A percentile compares a stretch with the other conserved stretches of the same genome.
These are phyloP conservation scores for Mohoua ochrocephala DNA, from an alignment of 2,113 vertebrate genomes.

Conservation along the genomic window DNA sequence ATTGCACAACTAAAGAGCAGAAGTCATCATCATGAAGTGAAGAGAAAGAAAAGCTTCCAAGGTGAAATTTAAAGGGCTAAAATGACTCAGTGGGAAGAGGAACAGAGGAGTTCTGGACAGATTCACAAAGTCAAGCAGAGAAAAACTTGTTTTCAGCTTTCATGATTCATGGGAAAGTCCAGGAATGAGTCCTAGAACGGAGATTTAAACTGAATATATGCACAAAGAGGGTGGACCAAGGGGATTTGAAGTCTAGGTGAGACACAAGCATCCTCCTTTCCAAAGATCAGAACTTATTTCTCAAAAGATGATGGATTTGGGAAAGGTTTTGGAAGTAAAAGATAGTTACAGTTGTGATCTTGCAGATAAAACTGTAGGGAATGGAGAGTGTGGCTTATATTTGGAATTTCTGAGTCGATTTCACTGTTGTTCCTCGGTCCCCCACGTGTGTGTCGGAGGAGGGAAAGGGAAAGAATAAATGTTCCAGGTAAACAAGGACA, in stretches of 20 bases:
- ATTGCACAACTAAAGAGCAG: not conserved
- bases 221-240: not conserved
- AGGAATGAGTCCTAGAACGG: not conserved
- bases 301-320: not conserved
- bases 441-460: not conserved
- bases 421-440: not conserved
- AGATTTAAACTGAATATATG: not conserved
- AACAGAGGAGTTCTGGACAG: not conserved
- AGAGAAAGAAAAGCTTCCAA: not conserved
- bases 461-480: constrained; percentile 19
- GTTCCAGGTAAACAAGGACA: constrained; percentile 42
- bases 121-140: not conserved
- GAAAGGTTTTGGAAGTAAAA: not conserved
- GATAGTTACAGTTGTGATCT: not conserved
- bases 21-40: not conserved
- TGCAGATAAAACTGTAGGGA: not conserved
- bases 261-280: not conserved
- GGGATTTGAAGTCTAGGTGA: not conserved
- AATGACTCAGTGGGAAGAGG: not conserved
- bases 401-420: not conserved
- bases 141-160: not conserved
- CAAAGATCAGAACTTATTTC: not conserved
- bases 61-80: not conserved
- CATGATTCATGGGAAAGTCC: not conserved
- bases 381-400: not conserved